Base-by-base conservation (phyloP, 2,113 vertebrate genomes). In the Symphodus melops region DNA sequence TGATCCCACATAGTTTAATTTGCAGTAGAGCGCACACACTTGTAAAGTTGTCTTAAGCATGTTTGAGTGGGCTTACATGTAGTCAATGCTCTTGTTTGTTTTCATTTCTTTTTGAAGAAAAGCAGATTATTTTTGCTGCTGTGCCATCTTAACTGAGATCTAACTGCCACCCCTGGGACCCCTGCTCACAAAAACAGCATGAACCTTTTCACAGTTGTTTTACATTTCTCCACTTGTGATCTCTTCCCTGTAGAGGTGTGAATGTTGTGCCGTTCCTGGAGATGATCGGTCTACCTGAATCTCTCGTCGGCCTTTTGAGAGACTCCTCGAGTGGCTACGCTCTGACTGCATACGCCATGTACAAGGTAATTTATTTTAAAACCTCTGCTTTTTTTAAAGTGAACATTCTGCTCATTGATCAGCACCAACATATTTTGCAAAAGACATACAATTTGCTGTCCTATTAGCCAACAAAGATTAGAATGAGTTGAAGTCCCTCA, bases 301-400 rank as follows among this genome's bases (percentile, higher is more conserved):
- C 92, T 1, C 1, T 98, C 48, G 90, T 97, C 59, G 86, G 75
- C 79, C 94, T 97, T 86, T 90, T 98, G 91, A 97, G 93, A 88
- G 92, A 96, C 77, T 97, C 96, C 23, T 94, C 96, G 16, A 95
- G 96, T 72, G 96, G 95, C 54, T 97, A 98, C 59, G 96, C 96
- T 12, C 89, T 98, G 65, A 98, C 96, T 61, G 96, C 97, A 0
- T 99, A 99, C 71, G 97, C 97, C 65, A 91, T 99, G 95, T 99
- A 96, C 86, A 99, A 99, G 96, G 97, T 99, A 93, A 92, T 90
- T 86, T 53, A 57, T 55, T 36, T 25, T 36, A 44, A 3, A 3
- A 46, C 20, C 8, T 36, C 19, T 3, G n/a, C 7, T 12, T 42
- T 20, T 55, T 33, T 39, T n/a, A 17, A 46, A 55, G 41, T 25